A percentile compares a stretch with the other conserved stretches of the same genome.
These are phyloP conservation scores for Scolopax mira DNA, from an alignment of 2,113 vertebrate species.

Conservation along the genomic window DNA sequence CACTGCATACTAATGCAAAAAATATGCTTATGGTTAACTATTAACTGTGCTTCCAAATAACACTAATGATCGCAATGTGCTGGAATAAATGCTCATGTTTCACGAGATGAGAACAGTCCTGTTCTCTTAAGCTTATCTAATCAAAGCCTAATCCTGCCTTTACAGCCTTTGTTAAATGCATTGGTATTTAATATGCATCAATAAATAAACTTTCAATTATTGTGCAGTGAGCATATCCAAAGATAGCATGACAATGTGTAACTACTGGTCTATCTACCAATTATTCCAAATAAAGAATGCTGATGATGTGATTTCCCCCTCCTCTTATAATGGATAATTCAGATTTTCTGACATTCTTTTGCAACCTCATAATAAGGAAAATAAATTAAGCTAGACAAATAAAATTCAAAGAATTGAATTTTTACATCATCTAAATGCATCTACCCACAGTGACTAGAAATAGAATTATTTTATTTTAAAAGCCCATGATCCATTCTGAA, in stretches of 20 bases:
- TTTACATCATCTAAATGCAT: background rate
- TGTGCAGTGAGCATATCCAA: conserved; percentile 62
- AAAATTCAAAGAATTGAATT: background rate
- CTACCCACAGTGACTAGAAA: background rate
- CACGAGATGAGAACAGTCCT: conserved; percentile 31
- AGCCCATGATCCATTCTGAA: background rate
- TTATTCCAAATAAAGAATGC: conserved; percentile 68
- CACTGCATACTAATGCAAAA: conserved; percentile 42
- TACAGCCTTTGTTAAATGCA: conserved; percentile 55
- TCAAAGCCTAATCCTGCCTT: conserved; percentile 64
- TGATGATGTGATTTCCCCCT: conserved; percentile 41
- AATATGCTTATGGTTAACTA: conserved; percentile 53
- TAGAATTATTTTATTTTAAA: background rate
- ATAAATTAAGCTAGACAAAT: conserved; percentile 16
- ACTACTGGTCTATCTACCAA: conserved; percentile 57
- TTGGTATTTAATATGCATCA: conserved; percentile 72
- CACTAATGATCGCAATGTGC: conserved; percentile 56
- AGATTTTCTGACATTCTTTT: conserved; percentile 59
- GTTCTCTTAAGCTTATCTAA: conserved; percentile 66
- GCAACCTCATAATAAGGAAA: conserved; percentile 14
- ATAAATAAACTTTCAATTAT: conserved; percentile 75
- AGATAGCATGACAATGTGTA: conserved; percentile 66
- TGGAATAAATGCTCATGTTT: conserved; percentile 60
- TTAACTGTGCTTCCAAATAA: conserved; percentile 65
- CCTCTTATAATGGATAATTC: conserved; percentile 46